Percentiles rank a stretch among this genome's conserved stretches.
Evolutionary conservation across 1,140 invertebrate genomes (phyloP).

Genomic region (Drosophila jambulina): DNA sequence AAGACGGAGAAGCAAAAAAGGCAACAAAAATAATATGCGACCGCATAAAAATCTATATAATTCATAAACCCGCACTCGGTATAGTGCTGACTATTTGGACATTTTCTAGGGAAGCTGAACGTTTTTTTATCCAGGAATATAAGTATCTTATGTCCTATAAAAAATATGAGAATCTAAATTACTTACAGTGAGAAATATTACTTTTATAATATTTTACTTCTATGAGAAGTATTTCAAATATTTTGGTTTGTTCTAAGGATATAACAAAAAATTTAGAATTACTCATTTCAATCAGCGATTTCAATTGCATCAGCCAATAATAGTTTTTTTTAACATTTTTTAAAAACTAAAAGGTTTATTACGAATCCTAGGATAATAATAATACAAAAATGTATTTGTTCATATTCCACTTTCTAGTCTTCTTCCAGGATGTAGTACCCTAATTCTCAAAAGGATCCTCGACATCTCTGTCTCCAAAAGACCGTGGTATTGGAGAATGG

Average conservation of each 20-base stretch:
- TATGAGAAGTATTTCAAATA: background rate
- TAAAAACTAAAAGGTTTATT: too few species aligned
- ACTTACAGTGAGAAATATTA: background rate
- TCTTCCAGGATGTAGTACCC: background rate
- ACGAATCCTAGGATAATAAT: background rate
- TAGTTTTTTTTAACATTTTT: too few species aligned
- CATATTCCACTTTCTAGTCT: too few species aligned
- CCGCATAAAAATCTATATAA: constrained; percentile 83
- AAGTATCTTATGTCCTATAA: background rate
- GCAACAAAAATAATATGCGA: constrained; percentile 81
- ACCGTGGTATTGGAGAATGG: background rate
- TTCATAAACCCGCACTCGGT: constrained; percentile 68
- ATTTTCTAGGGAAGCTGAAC: background rate
- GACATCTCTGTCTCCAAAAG: constrained; percentile 26
- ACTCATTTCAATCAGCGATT: too few species aligned
- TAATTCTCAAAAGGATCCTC: constrained; percentile 1
- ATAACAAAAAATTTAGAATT: too few species aligned
- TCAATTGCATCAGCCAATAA: too few species aligned
- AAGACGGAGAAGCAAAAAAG: constrained; percentile 59
- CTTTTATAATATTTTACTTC: background rate
- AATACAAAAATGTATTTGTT: too few species aligned
- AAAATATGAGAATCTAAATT: background rate
- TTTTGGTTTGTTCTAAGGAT: background rate
- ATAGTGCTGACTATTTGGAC: constrained; percentile 8
- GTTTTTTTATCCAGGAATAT: background rate